A percentile compares a stretch with the other conserved stretches of the same genome.
These are phyloP conservation scores for Cacoxenus indagator DNA, from an alignment of 2,888 invertebrate genomes.

Conservation along the genomic window DNA sequence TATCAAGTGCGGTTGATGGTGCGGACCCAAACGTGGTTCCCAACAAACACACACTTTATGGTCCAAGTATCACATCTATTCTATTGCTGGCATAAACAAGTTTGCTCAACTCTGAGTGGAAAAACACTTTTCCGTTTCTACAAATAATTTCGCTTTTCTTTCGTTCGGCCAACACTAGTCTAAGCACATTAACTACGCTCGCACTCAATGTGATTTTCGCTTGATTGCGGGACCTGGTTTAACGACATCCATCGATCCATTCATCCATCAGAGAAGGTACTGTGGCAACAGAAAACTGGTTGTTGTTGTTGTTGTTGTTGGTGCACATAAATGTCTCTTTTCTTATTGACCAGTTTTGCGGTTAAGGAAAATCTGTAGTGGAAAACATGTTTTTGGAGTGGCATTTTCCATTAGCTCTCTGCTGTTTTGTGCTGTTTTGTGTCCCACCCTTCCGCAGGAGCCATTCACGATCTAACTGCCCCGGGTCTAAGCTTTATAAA, in stretches of 20 bases:
- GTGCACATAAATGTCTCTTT: constrained; percentile 25
- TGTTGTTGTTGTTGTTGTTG: neutral
- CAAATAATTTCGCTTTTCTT: no score
- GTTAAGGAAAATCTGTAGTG: neutral
- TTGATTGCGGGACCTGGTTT: neutral
- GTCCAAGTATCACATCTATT: neutral
- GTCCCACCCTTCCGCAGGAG: neutral
- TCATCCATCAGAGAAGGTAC: no score
- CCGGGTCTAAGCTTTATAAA: constrained; percentile 9
- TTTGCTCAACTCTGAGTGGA: no score
- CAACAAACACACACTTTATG: neutral
- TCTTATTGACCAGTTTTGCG: constrained; percentile 13
- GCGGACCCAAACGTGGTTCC: neutral
- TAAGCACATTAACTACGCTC: constrained; percentile 2
- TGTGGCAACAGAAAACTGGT: no score
- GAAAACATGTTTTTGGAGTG: neutral
- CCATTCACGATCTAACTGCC: neutral
- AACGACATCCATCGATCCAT: neutral
- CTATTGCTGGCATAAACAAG: no score
- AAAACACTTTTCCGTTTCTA: no score
- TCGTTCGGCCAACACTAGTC: no score
- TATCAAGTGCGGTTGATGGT: constrained; percentile 3
- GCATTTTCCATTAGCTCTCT: neutral
- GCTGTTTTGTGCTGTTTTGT: neutral
- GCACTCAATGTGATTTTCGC: neutral